Base-by-base conservation (phyloP, 2,888 invertebrate species). In the Smittia sp. region DNA sequence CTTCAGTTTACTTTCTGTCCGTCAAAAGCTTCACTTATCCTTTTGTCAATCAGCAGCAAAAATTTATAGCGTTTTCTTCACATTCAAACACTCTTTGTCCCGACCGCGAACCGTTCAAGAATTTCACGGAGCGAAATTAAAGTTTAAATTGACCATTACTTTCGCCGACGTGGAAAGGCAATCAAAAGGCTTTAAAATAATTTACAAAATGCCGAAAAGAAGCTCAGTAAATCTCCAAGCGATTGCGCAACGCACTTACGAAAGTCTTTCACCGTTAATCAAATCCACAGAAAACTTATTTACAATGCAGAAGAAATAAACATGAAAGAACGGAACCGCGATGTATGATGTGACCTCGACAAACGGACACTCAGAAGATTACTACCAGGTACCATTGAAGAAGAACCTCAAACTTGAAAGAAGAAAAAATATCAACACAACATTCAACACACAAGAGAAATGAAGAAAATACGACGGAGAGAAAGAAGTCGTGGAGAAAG, bases 331-430 rank as follows among this genome's bases (percentile, higher is more conserved):
- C 69, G 69, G 52, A 69, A 69, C 52, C 72, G 72, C 72, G 72
- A 72, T 72, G 62, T 72, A 72, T 58, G 72, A 62, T 72, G 72
- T 72, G 79, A 79, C 80, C 80, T 80, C 80, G 79, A 80, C 81
- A 80, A 80, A 79, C 79, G 81, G 80, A 80, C 82, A 80, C 81
- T 79, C 81, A 79, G 79, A 80, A 80, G 79, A 79, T 79, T 79
- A 82, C 82, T 82, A 81, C 82, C 81, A 79, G 80, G 78, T 74
- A 75, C 74, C 74, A 74, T 72, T 54, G 72, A 70, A 73, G 73
- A 73, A 73, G 65, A 72, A 72, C 72, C 62, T 39, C 39, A n/a
- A 73, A 73, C 39, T 62, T 54, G 41, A 25, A 73, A 63, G 58
- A 58, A 58, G 15, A 72, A 72, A 73, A 73, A 39, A 73, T 22